Percentiles rank a stretch among this genome's conserved stretches.
These are phyloP conservation scores for Chiropotes sagulatus DNA, from an alignment of 2,797 vertebrate genomes.

Conservation along the genomic window DNA sequence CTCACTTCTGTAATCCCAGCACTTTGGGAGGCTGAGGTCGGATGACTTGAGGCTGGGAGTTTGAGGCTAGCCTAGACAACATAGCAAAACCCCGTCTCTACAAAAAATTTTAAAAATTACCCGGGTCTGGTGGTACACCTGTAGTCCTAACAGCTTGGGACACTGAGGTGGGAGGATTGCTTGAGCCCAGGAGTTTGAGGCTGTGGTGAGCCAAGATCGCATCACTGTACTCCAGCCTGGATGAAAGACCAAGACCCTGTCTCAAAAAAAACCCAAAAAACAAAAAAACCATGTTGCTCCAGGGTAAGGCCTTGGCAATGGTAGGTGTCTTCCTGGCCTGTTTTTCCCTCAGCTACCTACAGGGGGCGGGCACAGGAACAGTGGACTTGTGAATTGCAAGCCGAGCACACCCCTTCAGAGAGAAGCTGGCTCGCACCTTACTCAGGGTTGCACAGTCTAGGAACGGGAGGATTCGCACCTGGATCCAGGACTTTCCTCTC, in stretches of 20 bases:
- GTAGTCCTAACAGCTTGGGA: neutral
- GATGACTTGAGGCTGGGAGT: neutral
- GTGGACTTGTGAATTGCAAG: neutral
- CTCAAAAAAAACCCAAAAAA: too few species aligned
- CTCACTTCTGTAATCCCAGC: neutral
- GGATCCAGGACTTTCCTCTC: neutral
- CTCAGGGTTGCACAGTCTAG: neutral
- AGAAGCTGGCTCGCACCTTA: neutral
- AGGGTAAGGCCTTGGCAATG: neutral
- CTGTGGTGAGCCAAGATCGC: neutral
- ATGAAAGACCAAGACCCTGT: neutral
- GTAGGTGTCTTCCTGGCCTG: neutral
- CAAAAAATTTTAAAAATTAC: neutral
- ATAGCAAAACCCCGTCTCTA: neutral
- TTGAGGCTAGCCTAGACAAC: neutral
- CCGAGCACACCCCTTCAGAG: neutral
- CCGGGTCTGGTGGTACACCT: neutral
- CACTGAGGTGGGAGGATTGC: neutral
- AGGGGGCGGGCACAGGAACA: neutral
- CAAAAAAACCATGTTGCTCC: neutral
- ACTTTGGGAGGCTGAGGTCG: neutral
- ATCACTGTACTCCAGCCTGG: neutral
- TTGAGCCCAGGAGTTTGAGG: neutral
- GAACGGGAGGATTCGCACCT: neutral
- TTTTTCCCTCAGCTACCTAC: neutral